Percentiles rank a stretch among this genome's conserved stretches.
Conservation (phyloP, 2,113 vertebrate genomes). For the Crotalus helleri region DNA sequence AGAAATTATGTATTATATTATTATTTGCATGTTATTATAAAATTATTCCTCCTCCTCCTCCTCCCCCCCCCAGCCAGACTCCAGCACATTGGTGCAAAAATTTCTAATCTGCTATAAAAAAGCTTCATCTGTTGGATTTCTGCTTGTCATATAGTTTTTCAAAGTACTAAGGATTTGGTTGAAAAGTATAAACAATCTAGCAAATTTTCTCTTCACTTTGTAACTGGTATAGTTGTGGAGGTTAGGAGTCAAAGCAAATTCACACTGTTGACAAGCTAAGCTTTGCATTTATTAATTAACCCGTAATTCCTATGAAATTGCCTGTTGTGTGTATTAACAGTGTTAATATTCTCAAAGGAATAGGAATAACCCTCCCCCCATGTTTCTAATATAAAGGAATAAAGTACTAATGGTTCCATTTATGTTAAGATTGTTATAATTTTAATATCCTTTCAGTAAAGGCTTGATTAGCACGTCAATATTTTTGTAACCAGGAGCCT, state of each 20-base stretch:
- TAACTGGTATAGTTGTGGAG: not conserved
- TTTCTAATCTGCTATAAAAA: not conserved
- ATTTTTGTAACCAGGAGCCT: not conserved
- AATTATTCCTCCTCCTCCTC: not conserved
- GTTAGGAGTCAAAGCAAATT: not conserved
- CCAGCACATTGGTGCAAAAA: not conserved
- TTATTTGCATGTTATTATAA: not conserved
- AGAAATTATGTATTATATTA: not conserved
- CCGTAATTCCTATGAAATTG: not conserved
- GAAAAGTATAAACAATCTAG: not conserved
- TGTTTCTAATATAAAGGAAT: constrained; percentile 9
- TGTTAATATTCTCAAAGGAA: constrained; percentile 31
- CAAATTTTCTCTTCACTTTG: not conserved
- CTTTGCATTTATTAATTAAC: constrained; percentile 36
- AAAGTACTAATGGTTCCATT: not conserved
- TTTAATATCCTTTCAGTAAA: not conserved
- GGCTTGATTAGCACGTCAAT: not conserved
- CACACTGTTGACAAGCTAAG: constrained; percentile 30
- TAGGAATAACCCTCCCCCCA: constrained; percentile 26
- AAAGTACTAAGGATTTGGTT: not conserved
- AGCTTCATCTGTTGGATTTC: not conserved
- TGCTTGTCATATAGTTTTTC: not conserved
- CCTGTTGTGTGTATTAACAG: constrained; percentile 19
- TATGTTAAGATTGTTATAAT: not conserved
- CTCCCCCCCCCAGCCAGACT: not conserved